phyloP scores from a whole-genome alignment of 2,113 vertebrate species.

The Aix galericulata region DNA sequence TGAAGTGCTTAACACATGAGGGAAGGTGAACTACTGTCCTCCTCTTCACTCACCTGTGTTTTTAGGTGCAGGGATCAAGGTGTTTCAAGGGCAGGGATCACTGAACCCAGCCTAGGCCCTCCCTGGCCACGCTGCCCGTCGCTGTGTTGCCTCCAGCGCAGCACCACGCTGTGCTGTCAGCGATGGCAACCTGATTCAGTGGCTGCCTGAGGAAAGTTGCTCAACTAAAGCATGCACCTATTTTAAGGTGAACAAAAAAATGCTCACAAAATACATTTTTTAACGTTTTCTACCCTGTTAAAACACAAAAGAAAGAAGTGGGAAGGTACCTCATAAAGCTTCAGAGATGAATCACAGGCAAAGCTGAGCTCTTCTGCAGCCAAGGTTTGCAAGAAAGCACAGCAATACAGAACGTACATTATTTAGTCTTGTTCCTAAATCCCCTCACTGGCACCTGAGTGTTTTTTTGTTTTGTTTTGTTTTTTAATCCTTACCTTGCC shows the following conservation, averaged over 20 bases:
- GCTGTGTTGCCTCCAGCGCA: too few relatives aligned
- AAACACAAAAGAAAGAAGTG: not conserved
- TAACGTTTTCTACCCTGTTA: not conserved
- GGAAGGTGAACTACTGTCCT: not conserved
- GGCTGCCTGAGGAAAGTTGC: not conserved
- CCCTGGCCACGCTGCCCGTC: too few relatives aligned
- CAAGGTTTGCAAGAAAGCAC: not conserved
- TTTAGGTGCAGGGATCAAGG: too few relatives aligned
- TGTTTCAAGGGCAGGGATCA: too few relatives aligned
- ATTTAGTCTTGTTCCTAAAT: not conserved
- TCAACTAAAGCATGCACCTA: not conserved
- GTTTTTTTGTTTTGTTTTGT: too few relatives aligned
- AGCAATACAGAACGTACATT: not conserved
- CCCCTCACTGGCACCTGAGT: not conserved
- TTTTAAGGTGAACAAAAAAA: too few relatives aligned
- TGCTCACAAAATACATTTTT: too few relatives aligned
- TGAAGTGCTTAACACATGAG: not conserved
- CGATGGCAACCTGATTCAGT: fast-evolving
- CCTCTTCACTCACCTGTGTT: not conserved
- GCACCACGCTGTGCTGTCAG: fast-evolving
- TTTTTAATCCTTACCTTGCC: not conserved
- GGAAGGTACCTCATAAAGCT: not conserved
- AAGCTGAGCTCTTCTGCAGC: not conserved
- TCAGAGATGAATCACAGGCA: not conserved
- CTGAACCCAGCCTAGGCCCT: too few relatives aligned